These are phyloP conservation scores for Colius striatus DNA, from an alignment of 2,113 vertebrate species.

Conservation along the genomic window DNA sequence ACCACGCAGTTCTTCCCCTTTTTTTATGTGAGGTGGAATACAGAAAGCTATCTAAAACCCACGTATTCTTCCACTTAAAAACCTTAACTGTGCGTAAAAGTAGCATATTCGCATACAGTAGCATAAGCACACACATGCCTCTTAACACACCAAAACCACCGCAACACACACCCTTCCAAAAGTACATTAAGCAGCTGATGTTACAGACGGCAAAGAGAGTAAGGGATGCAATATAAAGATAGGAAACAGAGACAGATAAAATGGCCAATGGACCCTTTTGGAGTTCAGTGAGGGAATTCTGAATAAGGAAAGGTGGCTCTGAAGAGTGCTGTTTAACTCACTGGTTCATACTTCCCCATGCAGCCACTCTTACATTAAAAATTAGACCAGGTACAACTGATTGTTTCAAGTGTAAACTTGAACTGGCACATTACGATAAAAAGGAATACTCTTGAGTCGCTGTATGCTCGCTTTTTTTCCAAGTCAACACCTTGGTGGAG, in stretches of 20 bases:
- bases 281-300: accelerated
- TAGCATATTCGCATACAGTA: not conserved
- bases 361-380: not conserved
- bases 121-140: accelerated
- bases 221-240: accelerated
- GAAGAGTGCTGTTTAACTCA: accelerated
- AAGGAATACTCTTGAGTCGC: accelerated
- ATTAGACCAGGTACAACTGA: not conserved
- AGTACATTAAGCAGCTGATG: accelerated
- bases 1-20: not conserved
- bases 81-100: accelerated
- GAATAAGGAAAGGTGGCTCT: not conserved
- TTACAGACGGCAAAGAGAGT: not conserved
- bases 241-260: accelerated
- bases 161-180: not conserved
- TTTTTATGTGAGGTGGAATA: not conserved
- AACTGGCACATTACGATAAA: not conserved
- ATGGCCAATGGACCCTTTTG: accelerated
- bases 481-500: not conserved
- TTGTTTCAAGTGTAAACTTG: not conserved
- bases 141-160: not conserved
- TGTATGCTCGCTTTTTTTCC: no score
- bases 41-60: not conserved
- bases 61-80: not conserved
- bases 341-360: not conserved